Evolutionary conservation across 2,888 invertebrate genomes (phyloP).

Genomic region (Drosophila tanythrix): DNA sequence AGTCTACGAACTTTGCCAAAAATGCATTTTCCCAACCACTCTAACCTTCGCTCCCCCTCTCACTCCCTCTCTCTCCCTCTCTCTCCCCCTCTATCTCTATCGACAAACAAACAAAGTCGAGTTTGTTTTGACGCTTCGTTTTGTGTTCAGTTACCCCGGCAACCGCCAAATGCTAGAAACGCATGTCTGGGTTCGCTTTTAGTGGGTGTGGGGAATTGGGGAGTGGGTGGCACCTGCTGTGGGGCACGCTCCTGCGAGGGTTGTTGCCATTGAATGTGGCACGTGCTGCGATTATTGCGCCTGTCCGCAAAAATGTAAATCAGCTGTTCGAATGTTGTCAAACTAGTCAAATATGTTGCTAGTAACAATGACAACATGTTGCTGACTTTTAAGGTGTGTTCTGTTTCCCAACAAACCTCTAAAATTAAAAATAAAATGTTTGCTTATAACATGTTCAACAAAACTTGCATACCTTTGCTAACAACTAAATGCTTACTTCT

Average conservation of each 20-base stretch:
- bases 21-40: constrained; percentile 60
- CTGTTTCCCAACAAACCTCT: neutral
- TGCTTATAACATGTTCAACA: neutral
- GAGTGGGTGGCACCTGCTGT: neutral
- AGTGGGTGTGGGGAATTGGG: neutral
- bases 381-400: constrained; percentile 1
- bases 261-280: constrained; percentile 53
- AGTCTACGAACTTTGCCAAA: constrained; percentile 49
- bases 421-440: neutral
- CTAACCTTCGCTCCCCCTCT: neutral
- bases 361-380: constrained; percentile 12
- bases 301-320: constrained; percentile 45
- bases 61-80: constrained; percentile 2
- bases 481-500: constrained; percentile 15
- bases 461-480: neutral
- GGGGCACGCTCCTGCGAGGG: constrained; percentile 37
- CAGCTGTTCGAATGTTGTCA: constrained; percentile 59
- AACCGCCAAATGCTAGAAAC: constrained; percentile 68
- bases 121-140: constrained; percentile 73
- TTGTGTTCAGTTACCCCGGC: constrained; percentile 59
- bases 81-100: neutral
- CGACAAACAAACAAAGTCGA: constrained; percentile 51
- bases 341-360: constrained; percentile 13
- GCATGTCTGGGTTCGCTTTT: constrained; percentile 57
- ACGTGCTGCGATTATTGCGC: constrained; percentile 67